Evolutionary conservation across 2,888 invertebrate species (phyloP).

Genomic region (Polymixis lichenea): DNA sequence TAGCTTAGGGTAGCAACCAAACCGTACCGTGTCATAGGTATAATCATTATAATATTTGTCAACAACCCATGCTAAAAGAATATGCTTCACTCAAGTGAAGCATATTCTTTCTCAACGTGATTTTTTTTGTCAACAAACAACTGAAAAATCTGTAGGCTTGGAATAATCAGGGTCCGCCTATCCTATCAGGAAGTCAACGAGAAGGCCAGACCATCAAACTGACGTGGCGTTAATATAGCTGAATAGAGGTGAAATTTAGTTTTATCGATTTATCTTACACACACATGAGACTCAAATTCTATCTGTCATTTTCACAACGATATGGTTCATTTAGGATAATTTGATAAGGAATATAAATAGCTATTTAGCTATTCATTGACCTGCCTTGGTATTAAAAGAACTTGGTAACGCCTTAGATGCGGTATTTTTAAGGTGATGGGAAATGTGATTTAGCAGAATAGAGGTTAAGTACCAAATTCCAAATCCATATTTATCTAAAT

Average conservation of each 20-base stretch:
- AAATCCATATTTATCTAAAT: background rate
- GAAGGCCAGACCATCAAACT: background rate
- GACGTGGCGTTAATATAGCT: too few species aligned
- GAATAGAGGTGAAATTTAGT: background rate
- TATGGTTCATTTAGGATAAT: constrained; percentile 26
- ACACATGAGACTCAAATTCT: constrained; percentile 2
- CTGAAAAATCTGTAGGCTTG: background rate
- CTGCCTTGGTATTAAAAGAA: background rate
- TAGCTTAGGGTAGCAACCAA: constrained; percentile 56
- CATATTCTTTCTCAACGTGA: too few species aligned
- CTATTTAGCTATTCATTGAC: background rate
- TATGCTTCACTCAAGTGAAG: too few species aligned
- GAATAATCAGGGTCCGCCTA: background rate
- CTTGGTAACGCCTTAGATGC: background rate
- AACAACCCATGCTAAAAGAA: background rate
- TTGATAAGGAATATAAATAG: constrained; percentile 33
- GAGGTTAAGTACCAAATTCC: background rate
- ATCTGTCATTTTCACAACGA: constrained; percentile 11
- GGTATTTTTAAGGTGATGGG: background rate
- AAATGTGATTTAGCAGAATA: background rate
- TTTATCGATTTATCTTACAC: background rate
- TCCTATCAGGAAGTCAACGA: background rate
- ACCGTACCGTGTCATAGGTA: constrained; percentile 25
- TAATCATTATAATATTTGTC: constrained; percentile 19
- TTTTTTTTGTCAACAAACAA: background rate